Base-by-base conservation (phyloP, 2,113 vertebrate species). In the Alectura lathami region DNA sequence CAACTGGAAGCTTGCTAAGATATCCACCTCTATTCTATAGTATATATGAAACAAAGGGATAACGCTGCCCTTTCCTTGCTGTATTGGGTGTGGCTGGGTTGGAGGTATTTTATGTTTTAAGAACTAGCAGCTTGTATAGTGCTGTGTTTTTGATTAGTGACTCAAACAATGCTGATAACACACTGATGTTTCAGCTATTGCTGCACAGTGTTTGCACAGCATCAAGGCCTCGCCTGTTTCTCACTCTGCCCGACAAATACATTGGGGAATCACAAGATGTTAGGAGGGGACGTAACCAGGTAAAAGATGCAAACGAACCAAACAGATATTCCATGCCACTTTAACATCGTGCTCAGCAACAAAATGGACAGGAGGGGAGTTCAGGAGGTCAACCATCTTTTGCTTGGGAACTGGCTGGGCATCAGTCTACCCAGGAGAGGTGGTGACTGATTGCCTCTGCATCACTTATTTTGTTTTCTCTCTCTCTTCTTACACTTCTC, bases 161-260 rank as follows among this genome's bases (percentile, higher is more conserved):
- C 16, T 40, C 47, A 83, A 94, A 43, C 40, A 73, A 11, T 30
- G 6, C 7, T 59, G 43, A 50, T 9, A 47, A 77, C 15, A 11
- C 15, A 42, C 14, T 42, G 27, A 59, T 9, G 10, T 50, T 86
- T 66, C 36, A 69, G 53, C 30, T 66, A 2, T 26, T 54, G 20
- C 9, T 43, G 45, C 73, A 38, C 29, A 69, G 48, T 11, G 23
- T 64, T 88, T 40, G 36, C 30, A 30, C 26, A 10, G 7, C 36
- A n/a, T 8, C 43, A 69, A 22, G 1, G 1, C 6, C 43, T 40
- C 10, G 23, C 32, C 29, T 23, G 9, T 69, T 40, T 51, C 48
- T 50, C 67, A 68, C 24, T 64, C 9, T 83, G 15, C 7, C 42
- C 20, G 32, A 30, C 0, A 0, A 82, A 36, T 0, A 36, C 18